Evolutionary conservation across 2,888 invertebrate genomes (phyloP).

Genomic region (Xestia sexstrigata): DNA sequence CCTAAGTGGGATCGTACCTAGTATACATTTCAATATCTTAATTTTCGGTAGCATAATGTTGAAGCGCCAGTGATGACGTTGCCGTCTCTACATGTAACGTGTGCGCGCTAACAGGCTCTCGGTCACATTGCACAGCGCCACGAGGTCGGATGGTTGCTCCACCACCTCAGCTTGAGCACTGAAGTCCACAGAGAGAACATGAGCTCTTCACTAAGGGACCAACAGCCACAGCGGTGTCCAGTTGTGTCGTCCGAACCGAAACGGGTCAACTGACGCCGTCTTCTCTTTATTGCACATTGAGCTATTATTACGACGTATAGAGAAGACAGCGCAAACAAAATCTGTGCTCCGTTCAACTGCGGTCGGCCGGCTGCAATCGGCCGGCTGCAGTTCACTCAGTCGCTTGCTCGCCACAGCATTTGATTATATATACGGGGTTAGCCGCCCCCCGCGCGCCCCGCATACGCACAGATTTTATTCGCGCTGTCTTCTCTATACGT

Average conservation of each 20-base stretch:
- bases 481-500: no score
- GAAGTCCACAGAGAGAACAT: background rate
- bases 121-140: slow-evolving; percentile 18
- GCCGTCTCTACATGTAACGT: slow-evolving; percentile 24
- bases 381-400: no score
- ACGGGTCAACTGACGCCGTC: no score
- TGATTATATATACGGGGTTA: no score
- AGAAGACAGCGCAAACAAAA: no score
- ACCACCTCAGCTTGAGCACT: background rate
- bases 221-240: background rate
- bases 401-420: no score
- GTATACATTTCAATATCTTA: background rate
- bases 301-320: no score
- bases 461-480: no score
- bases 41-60: background rate
- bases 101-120: slow-evolving; percentile 25
- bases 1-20: background rate
- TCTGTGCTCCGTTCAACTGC: no score
- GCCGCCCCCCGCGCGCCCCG: no score
- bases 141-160: slow-evolving; percentile 14
- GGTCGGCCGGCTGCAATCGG: no score
- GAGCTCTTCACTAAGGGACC: background rate
- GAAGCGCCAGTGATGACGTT: background rate
- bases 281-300: no score
- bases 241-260: background rate